A percentile compares a stretch with the other conserved stretches of the same genome.
These are phyloP conservation scores for Silurus glanis DNA, from an alignment of 2,113 vertebrate genomes.

Conservation along the genomic window DNA sequence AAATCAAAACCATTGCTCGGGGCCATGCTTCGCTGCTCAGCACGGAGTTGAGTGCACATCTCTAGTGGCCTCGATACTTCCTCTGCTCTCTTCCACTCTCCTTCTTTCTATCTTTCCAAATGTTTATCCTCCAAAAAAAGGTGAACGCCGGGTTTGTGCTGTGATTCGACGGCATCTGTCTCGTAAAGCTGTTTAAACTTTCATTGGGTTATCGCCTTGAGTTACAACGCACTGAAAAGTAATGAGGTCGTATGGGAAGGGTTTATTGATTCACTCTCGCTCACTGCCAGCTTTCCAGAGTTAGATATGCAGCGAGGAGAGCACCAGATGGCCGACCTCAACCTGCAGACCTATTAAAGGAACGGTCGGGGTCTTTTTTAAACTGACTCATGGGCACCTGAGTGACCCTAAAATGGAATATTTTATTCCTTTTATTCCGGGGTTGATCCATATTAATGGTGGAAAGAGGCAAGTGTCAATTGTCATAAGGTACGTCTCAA, in stretches of 20 bases:
- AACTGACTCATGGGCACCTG: slow-evolving; percentile 18
- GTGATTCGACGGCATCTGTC: slow-evolving; percentile 48
- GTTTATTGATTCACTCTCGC: slow-evolving; percentile 57
- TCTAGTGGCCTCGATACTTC: slow-evolving; percentile 23
- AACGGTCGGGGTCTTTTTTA: slow-evolving; percentile 12
- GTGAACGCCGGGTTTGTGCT: slow-evolving; percentile 37
- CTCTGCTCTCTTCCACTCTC: background rate
- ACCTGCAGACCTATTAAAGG: slow-evolving; percentile 47
- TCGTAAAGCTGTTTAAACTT: slow-evolving; percentile 64
- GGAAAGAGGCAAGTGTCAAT: slow-evolving; percentile 16
- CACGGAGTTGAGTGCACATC: slow-evolving; percentile 25
- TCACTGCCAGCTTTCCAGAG: slow-evolving; percentile 45
- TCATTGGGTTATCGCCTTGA: slow-evolving; percentile 61
- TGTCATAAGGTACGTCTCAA: slow-evolving; percentile 19
- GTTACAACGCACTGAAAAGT: slow-evolving; percentile 60
- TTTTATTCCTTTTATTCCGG: slow-evolving; percentile 12
- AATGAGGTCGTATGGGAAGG: slow-evolving; percentile 61
- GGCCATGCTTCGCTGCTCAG: slow-evolving; percentile 22
- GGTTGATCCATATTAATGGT: slow-evolving; percentile 44
- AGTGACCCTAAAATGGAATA: slow-evolving; percentile 37
- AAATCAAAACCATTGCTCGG: slow-evolving; percentile 31
- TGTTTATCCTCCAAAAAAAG: slow-evolving; percentile 41
- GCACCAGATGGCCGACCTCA: slow-evolving; percentile 53
- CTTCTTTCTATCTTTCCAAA: slow-evolving; percentile 24
- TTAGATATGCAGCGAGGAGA: slow-evolving; percentile 39